phyloP scores from a whole-genome alignment of 2,797 vertebrate species.

The Hippopotamyrus pictus region DNA sequence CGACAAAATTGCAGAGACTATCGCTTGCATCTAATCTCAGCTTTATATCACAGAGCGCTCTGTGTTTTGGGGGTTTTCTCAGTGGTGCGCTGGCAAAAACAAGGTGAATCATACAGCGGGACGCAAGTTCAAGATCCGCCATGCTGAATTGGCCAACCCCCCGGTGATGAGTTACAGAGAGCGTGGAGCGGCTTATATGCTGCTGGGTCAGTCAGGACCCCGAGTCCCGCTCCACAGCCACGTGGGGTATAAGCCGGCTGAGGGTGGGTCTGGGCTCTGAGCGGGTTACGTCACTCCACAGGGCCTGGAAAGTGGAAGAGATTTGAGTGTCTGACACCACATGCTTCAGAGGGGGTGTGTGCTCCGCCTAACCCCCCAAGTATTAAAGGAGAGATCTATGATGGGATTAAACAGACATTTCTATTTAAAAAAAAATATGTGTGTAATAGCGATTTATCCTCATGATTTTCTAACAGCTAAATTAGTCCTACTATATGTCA shows the following conservation, averaged over 20 bases:
- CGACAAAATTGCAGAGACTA: not conserved
- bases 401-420: not conserved
- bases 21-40: not conserved
- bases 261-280: not conserved
- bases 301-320: not conserved
- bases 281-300: not conserved
- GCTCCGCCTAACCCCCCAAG: not conserved
- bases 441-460: not conserved
- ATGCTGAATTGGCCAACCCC: not conserved
- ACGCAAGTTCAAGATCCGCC: not conserved
- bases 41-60: not conserved
- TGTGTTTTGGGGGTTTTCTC: not conserved
- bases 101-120: not conserved
- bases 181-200: not conserved
- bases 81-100: not conserved
- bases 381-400: not conserved
- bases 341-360: not conserved
- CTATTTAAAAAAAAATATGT: not conserved
- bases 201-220: not conserved
- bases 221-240: not conserved
- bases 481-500: not conserved
- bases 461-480: not conserved
- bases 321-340: not conserved
- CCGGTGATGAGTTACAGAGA: not conserved
- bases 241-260: not conserved